Conservation (phyloP, 2,888 invertebrate genomes). For the Callinectes sapidus region DNA sequence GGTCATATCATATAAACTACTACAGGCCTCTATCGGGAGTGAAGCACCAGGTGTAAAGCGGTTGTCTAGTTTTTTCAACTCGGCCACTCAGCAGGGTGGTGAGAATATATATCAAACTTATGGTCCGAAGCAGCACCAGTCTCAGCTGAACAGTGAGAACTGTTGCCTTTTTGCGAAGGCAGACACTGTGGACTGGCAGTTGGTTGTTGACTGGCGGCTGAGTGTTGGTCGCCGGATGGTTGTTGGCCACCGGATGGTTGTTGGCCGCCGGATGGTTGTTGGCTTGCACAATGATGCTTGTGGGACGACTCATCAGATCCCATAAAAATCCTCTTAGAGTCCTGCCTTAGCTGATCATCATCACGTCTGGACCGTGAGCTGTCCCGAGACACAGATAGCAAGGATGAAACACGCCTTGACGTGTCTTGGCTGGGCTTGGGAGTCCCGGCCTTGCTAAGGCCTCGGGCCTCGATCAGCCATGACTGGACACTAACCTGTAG, state of each 20-base stretch:
- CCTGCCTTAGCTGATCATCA: not conserved
- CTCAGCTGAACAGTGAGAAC: not conserved
- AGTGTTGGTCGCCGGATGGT: too few species aligned
- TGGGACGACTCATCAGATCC: conserved; percentile 11
- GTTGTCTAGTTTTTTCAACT: not conserved
- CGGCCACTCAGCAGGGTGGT: not conserved
- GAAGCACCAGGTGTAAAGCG: conserved; percentile 9
- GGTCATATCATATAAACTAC: not conserved
- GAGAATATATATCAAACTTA: not conserved
- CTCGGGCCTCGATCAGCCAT: too few species aligned
- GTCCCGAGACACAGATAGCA: not conserved
- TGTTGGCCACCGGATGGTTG: too few species aligned
- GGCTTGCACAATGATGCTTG: not conserved
- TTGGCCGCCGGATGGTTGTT: not conserved
- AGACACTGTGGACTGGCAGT: conserved; percentile 32
- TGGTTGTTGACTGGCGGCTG: too few species aligned
- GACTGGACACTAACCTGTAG: not conserved
- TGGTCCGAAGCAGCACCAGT: not conserved
- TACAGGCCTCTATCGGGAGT: not conserved
- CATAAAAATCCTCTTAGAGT: not conserved
- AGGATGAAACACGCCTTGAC: not conserved
- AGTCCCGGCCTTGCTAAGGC: too few species aligned
- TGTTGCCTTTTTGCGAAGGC: not conserved
- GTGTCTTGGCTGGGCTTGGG: too few species aligned
- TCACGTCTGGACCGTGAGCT: not conserved